phyloP scores from a whole-genome alignment of 2,888 invertebrate genomes.

The Lacanobia wlatinum region DNA sequence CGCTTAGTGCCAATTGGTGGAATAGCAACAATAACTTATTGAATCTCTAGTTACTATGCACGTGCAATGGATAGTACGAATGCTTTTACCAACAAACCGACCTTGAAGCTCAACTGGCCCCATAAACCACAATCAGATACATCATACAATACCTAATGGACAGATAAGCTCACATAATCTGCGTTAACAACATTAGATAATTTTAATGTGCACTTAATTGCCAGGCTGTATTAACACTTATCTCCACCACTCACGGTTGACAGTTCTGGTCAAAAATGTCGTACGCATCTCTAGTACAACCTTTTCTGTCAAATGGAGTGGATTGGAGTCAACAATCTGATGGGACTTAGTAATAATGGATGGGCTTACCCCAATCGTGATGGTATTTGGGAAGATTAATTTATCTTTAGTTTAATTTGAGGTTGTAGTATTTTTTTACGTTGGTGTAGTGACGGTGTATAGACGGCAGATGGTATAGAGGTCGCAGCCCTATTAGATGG shows the following conservation, averaged over 20 bases:
- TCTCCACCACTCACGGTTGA: slow-evolving; percentile 15
- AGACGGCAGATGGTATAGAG: too few relatives aligned
- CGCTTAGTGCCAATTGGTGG: too few relatives aligned
- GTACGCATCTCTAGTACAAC: slow-evolving; percentile 7
- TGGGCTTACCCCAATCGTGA: slow-evolving; percentile 35
- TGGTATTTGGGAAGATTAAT: slow-evolving; percentile 41
- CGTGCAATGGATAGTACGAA: too few relatives aligned
- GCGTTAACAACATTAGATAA: slow-evolving; percentile 48
- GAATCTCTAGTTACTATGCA: too few relatives aligned
- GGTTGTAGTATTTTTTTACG: slow-evolving; percentile 2
- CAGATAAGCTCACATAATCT: slow-evolving; percentile 41
- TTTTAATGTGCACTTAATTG: slow-evolving; percentile 53
- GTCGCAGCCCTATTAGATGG: too few relatives aligned
- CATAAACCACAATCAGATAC: slow-evolving; percentile 2
- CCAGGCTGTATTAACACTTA: slow-evolving; percentile 32
- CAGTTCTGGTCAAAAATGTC: slow-evolving; percentile 33
- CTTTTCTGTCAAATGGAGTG: slow-evolving; percentile 27
- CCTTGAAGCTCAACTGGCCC: slow-evolving; percentile 19
- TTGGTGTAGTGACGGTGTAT: background rate
- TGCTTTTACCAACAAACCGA: background rate
- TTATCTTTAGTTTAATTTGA: slow-evolving; percentile 21
- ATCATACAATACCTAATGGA: slow-evolving; percentile 47
- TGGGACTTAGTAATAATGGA: slow-evolving; percentile 38
- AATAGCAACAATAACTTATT: too few relatives aligned
- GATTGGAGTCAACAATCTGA: slow-evolving; percentile 35